phyloP scores from a whole-genome alignment of 92 coral and sea anemone species.

The Anthopleura xanthogrammica region DNA sequence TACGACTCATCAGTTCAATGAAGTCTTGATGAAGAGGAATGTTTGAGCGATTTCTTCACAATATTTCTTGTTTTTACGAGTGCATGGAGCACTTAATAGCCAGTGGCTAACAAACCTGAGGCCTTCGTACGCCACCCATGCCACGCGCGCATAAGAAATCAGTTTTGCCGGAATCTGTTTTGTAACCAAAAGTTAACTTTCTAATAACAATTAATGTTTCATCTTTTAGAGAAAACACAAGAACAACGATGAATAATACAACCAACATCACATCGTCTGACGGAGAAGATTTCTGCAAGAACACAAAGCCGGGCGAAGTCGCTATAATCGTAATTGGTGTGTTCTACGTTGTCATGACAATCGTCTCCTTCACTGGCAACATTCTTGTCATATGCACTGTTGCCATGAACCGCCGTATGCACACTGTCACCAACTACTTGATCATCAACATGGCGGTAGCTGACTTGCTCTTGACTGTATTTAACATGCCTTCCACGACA shows the following conservation, averaged over 20 bases:
- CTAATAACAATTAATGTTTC: no score
- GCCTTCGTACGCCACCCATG: no score
- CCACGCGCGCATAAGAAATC: no score
- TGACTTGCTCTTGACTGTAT: constrained; percentile 65
- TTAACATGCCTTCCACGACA: constrained; percentile 61
- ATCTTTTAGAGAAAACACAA: background rate
- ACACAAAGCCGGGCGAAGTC: background rate
- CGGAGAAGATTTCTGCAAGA: background rate
- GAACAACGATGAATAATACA: background rate
- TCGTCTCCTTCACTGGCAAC: constrained; percentile 66
- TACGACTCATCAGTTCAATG: no score
- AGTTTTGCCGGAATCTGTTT: no score
- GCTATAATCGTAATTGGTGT: constrained; percentile 9
- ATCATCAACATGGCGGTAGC: constrained; percentile 87
- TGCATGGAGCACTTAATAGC: no score
- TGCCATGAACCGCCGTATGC: constrained; percentile 67
- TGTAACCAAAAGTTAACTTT: no score
- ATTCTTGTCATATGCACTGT: constrained; percentile 72
- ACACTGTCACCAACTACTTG: constrained; percentile 75
- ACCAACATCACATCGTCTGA: background rate
- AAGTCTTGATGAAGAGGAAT: no score
- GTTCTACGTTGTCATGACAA: constrained; percentile 51
- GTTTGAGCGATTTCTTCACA: no score
- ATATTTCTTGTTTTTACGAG: no score
- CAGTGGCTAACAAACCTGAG: no score